These are phyloP conservation scores for Arbacia lixula DNA, from an alignment of 53 echinoderm and acorn worm species.

Conservation along the genomic window DNA sequence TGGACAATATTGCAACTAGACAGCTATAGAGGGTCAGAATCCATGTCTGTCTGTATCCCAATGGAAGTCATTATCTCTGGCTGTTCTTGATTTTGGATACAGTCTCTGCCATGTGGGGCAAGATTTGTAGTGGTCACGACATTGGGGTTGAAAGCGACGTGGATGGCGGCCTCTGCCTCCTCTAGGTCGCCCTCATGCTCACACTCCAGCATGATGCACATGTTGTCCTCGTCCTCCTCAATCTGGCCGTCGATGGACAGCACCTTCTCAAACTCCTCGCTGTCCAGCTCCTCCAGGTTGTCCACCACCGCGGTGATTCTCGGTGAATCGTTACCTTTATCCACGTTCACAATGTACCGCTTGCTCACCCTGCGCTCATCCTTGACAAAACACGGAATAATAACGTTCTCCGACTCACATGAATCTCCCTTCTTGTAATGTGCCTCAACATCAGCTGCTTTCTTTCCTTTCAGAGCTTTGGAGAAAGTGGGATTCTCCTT, in stretches of 20 bases:
- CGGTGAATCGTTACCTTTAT: not conserved
- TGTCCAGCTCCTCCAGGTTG: not conserved
- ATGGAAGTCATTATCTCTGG: too few species aligned
- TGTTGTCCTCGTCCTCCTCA: slow-evolving; percentile 2
- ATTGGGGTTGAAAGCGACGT: slow-evolving; percentile 14
- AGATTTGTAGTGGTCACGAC: too few species aligned
- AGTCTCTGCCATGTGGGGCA: too few species aligned
- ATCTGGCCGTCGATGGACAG: slow-evolving; percentile 33
- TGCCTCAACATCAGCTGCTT: not conserved
- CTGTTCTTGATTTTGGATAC: too few species aligned
- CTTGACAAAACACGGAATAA: slow-evolving; percentile 23
- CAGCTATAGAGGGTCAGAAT: too few species aligned
- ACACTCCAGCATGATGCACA: slow-evolving; percentile 52
- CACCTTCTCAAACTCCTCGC: not conserved
- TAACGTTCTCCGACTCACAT: not conserved
- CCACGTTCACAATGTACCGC: not conserved
- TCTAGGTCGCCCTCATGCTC: slow-evolving; percentile 23
- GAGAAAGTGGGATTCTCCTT: not conserved
- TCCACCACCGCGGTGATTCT: not conserved
- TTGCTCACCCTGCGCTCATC: not conserved
- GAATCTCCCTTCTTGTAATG: not conserved
- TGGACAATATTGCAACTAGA: too few species aligned
- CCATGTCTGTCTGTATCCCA: too few species aligned
- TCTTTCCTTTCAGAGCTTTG: not conserved
- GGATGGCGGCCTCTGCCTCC: slow-evolving; percentile 6